Evolutionary conservation across 2,113 vertebrate species (phyloP), one percentile per base, ranked within the genome.

Genomic region (Perca fluviatilis): DNA sequence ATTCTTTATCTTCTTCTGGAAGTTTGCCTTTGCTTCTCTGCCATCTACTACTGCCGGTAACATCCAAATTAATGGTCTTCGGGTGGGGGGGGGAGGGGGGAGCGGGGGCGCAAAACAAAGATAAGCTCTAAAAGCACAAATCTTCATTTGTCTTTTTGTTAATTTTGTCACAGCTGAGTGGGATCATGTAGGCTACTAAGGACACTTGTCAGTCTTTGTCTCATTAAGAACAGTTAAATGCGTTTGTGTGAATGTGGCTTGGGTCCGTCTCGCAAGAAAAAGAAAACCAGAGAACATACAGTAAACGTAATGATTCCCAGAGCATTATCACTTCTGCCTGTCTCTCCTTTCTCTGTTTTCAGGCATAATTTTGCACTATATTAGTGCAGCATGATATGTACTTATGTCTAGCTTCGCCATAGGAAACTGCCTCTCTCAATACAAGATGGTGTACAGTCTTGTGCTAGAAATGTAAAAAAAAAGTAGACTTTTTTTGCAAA

Each of bases 351-450:
- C 60, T 70, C 79, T 14, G 30, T 82, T 58, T 92, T 70, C 96
- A 97, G 97, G 96, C 97, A 95, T 96, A 94, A 88, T 86, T 97
- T 98, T 97, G 98, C 98, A 99, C 98, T 99, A 99, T 99, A 98
- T 99, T 99, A 99, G 98, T 99, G 98, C 97, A 97, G 97, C 97
- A 97, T 97, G 97, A 96, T 96, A 96, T 95, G 94, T 95, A 95
- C 94, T 96, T 95, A 95, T 94, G 95, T 95, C 94, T 95, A 95
- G 94, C 95, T 96, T 97, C 95, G 96, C 96, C 97, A 97, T 96
- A 96, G 95, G 95, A 95, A 97, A 96, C 96, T 96, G 96, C 96
- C 96, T 98, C 96, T 97, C 95, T 96, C 96, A 93, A 92, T 74
- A 92, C 95, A 95, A 95, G 95, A 96, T 94, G 90, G 91, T 94